Conservation (phyloP, 2,888 invertebrate genomes). For the Drosophila histrio region DNA sequence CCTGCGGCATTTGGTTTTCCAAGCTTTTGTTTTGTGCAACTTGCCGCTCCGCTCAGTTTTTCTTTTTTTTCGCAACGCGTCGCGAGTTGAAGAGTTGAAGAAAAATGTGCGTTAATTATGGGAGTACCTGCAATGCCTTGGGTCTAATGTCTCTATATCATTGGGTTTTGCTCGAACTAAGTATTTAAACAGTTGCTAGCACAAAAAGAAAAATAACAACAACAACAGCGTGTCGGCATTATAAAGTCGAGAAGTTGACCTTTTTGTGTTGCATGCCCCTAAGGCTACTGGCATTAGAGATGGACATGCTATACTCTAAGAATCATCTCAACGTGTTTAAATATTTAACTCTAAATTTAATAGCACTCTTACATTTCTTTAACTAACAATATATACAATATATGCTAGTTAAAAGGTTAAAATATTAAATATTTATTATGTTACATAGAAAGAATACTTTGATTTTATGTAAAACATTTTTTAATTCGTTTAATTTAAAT, state of each 20-base stretch:
- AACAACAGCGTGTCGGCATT: constrained; percentile 39
- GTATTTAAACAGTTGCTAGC: constrained; percentile 36
- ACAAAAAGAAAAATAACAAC: constrained; percentile 2
- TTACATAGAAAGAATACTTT: too few species aligned
- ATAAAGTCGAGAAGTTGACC: constrained; percentile 34
- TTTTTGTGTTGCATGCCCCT: neutral
- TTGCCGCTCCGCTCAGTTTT: constrained; percentile 42
- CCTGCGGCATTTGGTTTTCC: constrained; percentile 41
- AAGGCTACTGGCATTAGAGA: neutral
- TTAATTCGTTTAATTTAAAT: too few species aligned
- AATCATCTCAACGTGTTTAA: too few species aligned
- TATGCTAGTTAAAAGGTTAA: too few species aligned
- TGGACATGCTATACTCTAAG: neutral
- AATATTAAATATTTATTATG: too few species aligned
- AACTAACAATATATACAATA: too few species aligned
- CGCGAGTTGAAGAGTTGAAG: constrained; percentile 4
- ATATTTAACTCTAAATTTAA: too few species aligned
- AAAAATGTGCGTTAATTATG: constrained; percentile 59
- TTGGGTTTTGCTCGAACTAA: constrained; percentile 36
- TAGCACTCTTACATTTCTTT: too few species aligned
- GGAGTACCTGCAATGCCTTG: constrained; percentile 44
- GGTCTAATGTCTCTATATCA: constrained; percentile 61
- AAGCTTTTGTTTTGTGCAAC: constrained; percentile 56
- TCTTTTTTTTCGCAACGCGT: constrained; percentile 49
- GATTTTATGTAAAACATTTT: too few species aligned